Percentiles rank a stretch among this genome's conserved stretches.
These are phyloP conservation scores for Novumbra hubbsi DNA, from an alignment of 2,797 vertebrate genomes.

Conservation along the genomic window DNA sequence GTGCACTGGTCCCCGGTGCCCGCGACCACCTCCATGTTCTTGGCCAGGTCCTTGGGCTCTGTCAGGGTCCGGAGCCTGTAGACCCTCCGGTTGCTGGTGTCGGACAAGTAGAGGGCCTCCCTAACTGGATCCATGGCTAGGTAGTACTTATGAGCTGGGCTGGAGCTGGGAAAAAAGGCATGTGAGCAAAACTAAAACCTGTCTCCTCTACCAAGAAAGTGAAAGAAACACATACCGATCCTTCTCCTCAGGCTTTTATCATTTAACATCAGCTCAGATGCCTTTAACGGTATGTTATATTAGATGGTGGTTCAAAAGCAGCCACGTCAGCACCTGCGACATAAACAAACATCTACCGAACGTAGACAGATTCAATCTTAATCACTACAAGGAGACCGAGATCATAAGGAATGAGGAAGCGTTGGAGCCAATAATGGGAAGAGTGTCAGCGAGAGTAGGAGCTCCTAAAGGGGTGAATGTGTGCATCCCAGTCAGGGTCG, in stretches of 20 bases:
- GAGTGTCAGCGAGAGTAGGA: background rate
- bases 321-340: background rate
- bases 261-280: background rate
- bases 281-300: background rate
- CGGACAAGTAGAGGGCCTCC: slow-evolving; percentile 82
- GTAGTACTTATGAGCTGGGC: slow-evolving; percentile 86
- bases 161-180: slow-evolving; percentile 70
- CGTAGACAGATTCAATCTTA: background rate
- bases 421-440: too few relatives aligned
- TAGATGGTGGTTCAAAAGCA: slow-evolving; percentile 5
- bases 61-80: slow-evolving; percentile 79
- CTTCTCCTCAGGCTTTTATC: background rate
- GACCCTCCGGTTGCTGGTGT: slow-evolving; percentile 83
- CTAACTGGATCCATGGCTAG: slow-evolving; percentile 81
- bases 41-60: slow-evolving; percentile 80
- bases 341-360: slow-evolving; percentile 1
- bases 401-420: background rate
- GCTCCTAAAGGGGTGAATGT: background rate
- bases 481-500: background rate
- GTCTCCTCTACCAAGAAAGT: background rate
- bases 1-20: slow-evolving; percentile 86
- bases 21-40: slow-evolving; percentile 81
- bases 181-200: background rate
- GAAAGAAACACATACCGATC: background rate
- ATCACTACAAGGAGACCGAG: background rate